Evolutionary conservation across 2,888 invertebrate species (phyloP).

Genomic region (Odontomyia ornata): DNA sequence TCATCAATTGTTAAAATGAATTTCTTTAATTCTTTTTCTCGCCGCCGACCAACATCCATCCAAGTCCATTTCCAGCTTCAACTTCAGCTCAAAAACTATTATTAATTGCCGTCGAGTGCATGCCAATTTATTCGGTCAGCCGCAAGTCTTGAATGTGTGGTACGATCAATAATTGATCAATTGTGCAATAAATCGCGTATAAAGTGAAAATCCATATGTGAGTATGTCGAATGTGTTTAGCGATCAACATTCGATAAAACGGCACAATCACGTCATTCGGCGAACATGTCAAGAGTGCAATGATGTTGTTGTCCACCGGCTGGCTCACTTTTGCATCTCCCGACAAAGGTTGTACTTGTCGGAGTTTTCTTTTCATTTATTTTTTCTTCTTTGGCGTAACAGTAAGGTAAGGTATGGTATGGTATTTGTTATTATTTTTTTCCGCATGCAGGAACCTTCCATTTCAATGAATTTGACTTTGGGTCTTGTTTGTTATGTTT

Average conservation of each 20-base stretch:
- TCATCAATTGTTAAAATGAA: too few relatives aligned
- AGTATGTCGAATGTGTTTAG: background rate
- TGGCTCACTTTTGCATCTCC: background rate
- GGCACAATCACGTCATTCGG: background rate
- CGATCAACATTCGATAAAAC: constrained; percentile 16
- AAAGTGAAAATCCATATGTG: background rate
- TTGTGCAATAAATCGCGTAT: constrained; percentile 9
- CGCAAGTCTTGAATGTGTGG: background rate
- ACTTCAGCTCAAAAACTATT: background rate
- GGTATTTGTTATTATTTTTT: too few relatives aligned
- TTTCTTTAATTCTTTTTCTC: too few relatives aligned
- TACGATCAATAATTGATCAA: constrained; percentile 13
- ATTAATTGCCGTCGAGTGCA: background rate
- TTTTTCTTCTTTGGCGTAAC: background rate
- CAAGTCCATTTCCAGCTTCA: too few relatives aligned
- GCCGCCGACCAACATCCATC: background rate
- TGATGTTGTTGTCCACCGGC: too few relatives aligned
- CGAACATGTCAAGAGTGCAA: background rate
- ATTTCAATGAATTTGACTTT: background rate
- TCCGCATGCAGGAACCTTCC: background rate
- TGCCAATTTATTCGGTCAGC: background rate
- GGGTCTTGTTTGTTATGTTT: background rate
- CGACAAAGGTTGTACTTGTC: background rate
- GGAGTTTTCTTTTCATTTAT: background rate
- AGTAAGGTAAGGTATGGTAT: too few relatives aligned